A percentile compares a stretch with the other conserved stretches of the same genome.
Evolutionary conservation across 64 coral and sea anemone species (phyloP).

Genomic region (Orbicella faveolata): DNA sequence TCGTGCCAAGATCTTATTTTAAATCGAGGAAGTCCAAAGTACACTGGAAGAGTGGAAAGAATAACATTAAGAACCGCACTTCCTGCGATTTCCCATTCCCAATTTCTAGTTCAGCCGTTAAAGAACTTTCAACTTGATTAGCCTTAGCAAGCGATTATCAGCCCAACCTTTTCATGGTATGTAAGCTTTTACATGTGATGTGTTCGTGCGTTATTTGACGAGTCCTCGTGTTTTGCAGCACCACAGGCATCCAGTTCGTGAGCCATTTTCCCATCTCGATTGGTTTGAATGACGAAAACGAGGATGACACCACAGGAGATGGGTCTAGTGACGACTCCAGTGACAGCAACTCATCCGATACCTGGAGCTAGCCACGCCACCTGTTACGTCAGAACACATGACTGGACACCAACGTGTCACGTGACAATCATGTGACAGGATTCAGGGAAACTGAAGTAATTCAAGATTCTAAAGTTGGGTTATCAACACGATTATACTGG

Average conservation of each 20-base stretch:
- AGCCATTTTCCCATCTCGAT: slow-evolving; percentile 8
- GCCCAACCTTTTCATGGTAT: no score
- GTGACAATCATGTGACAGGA: neutral
- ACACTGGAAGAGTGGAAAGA: no score
- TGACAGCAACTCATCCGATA: slow-evolving; percentile 23
- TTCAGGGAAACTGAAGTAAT: neutral
- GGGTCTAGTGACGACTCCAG: slow-evolving; percentile 10
- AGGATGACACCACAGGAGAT: slow-evolving; percentile 34
- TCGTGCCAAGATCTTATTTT: no score
- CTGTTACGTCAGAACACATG: neutral
- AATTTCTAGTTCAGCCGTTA: no score
- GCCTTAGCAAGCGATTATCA: no score
- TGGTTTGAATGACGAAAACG: neutral
- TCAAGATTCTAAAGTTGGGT: neutral
- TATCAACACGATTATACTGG: neutral
- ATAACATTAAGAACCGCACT: no score
- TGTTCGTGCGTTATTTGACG: no score
- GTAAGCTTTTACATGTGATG: no score
- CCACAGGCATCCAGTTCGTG: neutral
- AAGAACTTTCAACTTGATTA: no score
- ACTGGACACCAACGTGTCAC: neutral
- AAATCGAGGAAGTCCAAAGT: no score
- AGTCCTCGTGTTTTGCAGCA: neutral
- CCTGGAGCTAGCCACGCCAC: slow-evolving; percentile 3
- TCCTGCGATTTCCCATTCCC: no score